Conservation (phyloP, 2,797 vertebrate genomes). For the Dryobates pubescens region DNA sequence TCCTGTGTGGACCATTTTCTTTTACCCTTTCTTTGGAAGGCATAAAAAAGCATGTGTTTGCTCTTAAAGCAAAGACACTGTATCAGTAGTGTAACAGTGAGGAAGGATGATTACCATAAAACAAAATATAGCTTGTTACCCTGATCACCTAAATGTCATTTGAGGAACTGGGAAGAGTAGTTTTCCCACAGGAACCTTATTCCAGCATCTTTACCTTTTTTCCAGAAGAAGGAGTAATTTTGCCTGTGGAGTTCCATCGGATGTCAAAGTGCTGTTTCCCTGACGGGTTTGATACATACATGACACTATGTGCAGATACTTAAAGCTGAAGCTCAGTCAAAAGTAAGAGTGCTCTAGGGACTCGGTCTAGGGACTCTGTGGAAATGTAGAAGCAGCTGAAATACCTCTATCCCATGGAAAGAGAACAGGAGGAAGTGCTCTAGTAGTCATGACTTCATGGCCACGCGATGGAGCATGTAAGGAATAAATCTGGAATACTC, state of each 20-base stretch:
- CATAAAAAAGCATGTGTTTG: too few relatives aligned
- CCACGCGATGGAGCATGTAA: background rate
- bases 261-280: background rate
- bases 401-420: background rate
- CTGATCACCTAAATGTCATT: fast-evolving
- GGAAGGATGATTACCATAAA: background rate
- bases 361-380: background rate
- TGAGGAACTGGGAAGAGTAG: background rate
- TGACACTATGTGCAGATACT: background rate
- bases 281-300: background rate
- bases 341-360: background rate
- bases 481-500: background rate
- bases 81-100: background rate
- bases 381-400: background rate
- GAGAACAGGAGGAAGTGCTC: background rate
- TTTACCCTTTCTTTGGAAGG: too few relatives aligned
- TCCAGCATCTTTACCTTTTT: background rate
- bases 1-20: too few relatives aligned
- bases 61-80: too few relatives aligned
- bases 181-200: too few relatives aligned
- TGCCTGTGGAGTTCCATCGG: background rate
- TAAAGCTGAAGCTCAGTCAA: background rate
- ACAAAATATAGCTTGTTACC: background rate
- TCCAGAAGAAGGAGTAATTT: background rate
- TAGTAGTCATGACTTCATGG: background rate